Conservation (phyloP, 2,888 invertebrate species). For the Torymus aiolomorphi region DNA sequence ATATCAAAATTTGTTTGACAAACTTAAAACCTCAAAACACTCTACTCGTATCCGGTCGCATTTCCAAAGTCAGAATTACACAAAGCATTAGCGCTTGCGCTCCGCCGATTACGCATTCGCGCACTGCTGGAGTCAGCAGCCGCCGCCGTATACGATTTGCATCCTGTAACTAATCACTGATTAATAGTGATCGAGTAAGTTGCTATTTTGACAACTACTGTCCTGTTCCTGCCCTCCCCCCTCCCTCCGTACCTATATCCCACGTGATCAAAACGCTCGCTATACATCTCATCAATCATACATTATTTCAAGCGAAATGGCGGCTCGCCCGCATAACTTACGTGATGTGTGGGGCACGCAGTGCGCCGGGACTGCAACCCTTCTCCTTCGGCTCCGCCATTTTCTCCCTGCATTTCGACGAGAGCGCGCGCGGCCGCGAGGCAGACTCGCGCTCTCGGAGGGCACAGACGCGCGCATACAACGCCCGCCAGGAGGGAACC, state of each 20-base stretch:
- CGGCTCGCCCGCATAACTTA: constrained; percentile 47
- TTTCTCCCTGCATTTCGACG: neutral
- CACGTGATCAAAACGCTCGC: constrained; percentile 44
- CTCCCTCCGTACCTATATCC: neutral
- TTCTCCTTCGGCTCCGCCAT: neutral
- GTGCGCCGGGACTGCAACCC: too few relatives aligned
- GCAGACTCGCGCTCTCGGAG: too few relatives aligned
- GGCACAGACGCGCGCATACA: too few relatives aligned
- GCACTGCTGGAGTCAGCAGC: neutral
- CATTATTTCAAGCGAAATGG: constrained; percentile 45
- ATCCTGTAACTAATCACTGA: constrained; percentile 53
- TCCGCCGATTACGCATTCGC: constrained; percentile 12
- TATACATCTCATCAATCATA: constrained; percentile 51
- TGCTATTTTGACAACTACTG: constrained; percentile 52
- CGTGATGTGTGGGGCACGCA: neutral
- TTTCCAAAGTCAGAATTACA: too few relatives aligned
- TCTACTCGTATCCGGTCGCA: too few relatives aligned
- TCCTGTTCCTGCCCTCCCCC: neutral
- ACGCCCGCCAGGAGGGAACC: too few relatives aligned
- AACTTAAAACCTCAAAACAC: too few relatives aligned
- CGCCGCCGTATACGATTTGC: constrained; percentile 40
- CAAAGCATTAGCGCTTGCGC: too few relatives aligned
- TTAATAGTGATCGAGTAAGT: constrained; percentile 57
- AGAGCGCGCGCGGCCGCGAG: neutral
- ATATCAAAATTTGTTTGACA: too few relatives aligned